Evolutionary conservation across 2,888 invertebrate species (phyloP), one percentile per base, ranked within the genome.

Genomic region (Himalopsyche tibetana): DNA sequence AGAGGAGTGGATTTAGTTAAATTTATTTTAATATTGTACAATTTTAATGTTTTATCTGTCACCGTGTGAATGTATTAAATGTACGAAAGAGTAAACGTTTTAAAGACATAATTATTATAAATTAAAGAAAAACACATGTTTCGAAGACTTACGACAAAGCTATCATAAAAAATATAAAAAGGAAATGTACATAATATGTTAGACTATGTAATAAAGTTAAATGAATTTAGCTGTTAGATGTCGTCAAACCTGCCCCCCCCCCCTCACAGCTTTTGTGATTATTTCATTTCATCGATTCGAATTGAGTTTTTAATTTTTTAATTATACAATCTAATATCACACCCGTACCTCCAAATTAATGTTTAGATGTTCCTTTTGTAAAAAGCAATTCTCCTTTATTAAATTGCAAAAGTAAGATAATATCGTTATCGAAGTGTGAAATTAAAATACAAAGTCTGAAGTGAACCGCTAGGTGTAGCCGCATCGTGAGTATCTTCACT

Each of bases 91-190:
- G 15, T 80, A 80, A 80, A 42, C 36, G 82, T 85, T 85, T 84
- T 56, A 85, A 85, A 74, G 69, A 69, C 69, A 69, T 69, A 69
- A 69, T 5, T 69, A 69, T 69, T 56, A 56, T 69, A 69, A 69
- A 69, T 69, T 69, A 69, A 69, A 69, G 36, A 69, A 69, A 69
- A 69, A 85, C 84, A 69, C n/a, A 82, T 45, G 63, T 84, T 81
- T 85, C 69, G 51, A 86, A 82, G 86, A 86, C 86, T 86, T 86
- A 83, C 83, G 85, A 86, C 85, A 86, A 82, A 80, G 83, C 83
- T 86, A 80, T 80, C 83, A 69, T 83, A 86, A 86, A 84, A 28
- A 74, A 81, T 55, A 82, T 82, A 55, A 55, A 51, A 51, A 51
- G n/a, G 55, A 36, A 74, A 15, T 86, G 86, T 86, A 84, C 74